Base-by-base conservation (phyloP, 2,888 invertebrate species). In the Cordilura impudica region DNA sequence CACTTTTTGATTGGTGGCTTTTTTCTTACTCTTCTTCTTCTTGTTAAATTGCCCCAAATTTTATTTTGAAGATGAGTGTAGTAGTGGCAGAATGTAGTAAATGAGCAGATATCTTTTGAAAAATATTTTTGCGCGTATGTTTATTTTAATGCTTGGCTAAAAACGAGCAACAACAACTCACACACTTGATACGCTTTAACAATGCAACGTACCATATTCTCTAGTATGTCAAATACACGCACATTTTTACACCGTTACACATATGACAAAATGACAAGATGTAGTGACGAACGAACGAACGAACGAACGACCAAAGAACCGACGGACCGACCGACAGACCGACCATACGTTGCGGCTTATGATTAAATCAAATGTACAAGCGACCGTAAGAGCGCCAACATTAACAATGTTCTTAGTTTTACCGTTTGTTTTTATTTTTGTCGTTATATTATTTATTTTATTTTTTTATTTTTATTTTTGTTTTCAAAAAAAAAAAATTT, bases 11-110 rank as follows among this genome's bases (percentile, higher is more conserved):
- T 14, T 39, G 10, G 5, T 23, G n/a, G 21, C 1, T 26, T n/a
- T 21, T 31, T 35, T 65, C 7, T 26, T 54, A 8, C 7, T n/a
- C 12, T 29, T 67, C 72, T 56, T 8, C 29, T 61, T 45, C 43
- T 49, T 31, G 26, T 43, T 56, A 56, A 56, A 56, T 63, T 72
- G 54, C 58, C 47, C 71, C 66, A 66, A 49, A 49, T 71, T 61
- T 35, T 53, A 0, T 16, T 70, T 65, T 63, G 18, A 18, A 72
- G 49, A 16, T 45, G 39, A n/a, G 49, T 47, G n/a, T 8, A 19
- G 26, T 35, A 18, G 12, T 47, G 39, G 47, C 8, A 53, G 26
- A 29, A n/a, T 51, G 19, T 43, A 10, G 43, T 47, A 19, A 19
- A 45, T 21, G 31, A 49, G 19, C 18, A 31, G 8, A 51, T 7